These are phyloP conservation scores for Aphelenchoides fujianensis DNA, from an alignment of 1,140 invertebrate genomes.

Conservation along the genomic window DNA sequence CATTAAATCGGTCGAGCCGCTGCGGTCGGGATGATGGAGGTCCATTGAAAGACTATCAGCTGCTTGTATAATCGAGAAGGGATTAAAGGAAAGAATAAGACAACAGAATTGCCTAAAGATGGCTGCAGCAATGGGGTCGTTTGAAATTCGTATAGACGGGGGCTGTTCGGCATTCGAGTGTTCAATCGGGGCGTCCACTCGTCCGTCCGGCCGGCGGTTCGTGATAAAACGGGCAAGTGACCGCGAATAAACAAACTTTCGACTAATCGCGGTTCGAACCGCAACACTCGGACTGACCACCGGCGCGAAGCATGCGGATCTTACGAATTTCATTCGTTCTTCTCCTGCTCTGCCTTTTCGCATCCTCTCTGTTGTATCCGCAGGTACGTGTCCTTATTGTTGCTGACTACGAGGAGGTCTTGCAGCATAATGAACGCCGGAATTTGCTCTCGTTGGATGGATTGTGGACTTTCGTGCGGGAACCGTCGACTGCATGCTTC, in stretches of 20 bases:
- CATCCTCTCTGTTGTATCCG: neutral
- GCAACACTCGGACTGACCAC: neutral
- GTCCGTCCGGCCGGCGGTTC: too few relatives aligned
- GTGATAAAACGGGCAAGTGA: too few relatives aligned
- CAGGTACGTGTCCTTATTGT: neutral
- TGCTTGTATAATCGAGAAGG: too few relatives aligned
- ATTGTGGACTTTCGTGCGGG: conserved; percentile 63
- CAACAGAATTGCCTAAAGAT: too few relatives aligned
- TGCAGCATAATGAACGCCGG: conserved; percentile 61
- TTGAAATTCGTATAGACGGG: too few relatives aligned
- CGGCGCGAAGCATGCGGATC: neutral
- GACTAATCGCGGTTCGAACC: neutral
- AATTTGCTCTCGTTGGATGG: conserved; percentile 63
- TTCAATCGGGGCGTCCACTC: too few relatives aligned
- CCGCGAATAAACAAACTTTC: neutral
- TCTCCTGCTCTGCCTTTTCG: neutral
- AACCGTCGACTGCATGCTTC: conserved; percentile 31
- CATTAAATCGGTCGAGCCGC: too few relatives aligned
- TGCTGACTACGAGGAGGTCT: neutral
- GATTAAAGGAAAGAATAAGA: too few relatives aligned
- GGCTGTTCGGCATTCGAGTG: too few relatives aligned
- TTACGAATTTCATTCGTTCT: neutral
- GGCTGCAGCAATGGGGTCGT: too few relatives aligned
- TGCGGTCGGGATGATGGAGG: too few relatives aligned
- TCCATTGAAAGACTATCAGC: too few relatives aligned